These are phyloP conservation scores for Scolopax mira DNA, from an alignment of 2,113 vertebrate genomes.

Conservation along the genomic window DNA sequence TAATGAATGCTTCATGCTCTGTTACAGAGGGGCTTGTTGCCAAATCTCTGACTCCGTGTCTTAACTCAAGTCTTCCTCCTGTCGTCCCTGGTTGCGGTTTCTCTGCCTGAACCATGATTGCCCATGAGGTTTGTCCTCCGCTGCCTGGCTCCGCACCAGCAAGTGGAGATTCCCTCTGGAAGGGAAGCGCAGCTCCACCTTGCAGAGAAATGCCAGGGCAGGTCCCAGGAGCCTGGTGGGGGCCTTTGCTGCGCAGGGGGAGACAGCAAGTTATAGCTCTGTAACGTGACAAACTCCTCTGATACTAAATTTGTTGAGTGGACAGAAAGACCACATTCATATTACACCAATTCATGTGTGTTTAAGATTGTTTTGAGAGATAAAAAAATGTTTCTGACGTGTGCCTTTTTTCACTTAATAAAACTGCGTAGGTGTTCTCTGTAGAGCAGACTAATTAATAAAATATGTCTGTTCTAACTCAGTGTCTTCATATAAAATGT, in stretches of 20 bases:
- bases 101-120: not conserved
- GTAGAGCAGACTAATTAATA: not conserved
- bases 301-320: not conserved
- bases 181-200: not conserved
- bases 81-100: not conserved
- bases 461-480: not conserved
- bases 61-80: not conserved
- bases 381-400: not conserved
- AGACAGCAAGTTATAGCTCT: not conserved
- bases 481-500: not conserved
- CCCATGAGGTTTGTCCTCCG: not conserved
- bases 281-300: not conserved
- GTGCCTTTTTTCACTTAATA: not conserved
- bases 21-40: not conserved
- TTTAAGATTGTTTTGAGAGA: not conserved
- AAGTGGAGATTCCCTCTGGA: not conserved
- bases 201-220: rapidly evolving
- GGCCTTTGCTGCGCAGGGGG: not conserved
- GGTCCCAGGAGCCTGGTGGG: not conserved
- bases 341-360: rapidly evolving
- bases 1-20: not conserved
- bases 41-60: not conserved
- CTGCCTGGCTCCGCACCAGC: not conserved
- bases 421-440: not conserved
- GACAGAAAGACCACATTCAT: not conserved